These are phyloP conservation scores for Regulus satrapa DNA, from an alignment of 2,113 vertebrate genomes.

Conservation along the genomic window DNA sequence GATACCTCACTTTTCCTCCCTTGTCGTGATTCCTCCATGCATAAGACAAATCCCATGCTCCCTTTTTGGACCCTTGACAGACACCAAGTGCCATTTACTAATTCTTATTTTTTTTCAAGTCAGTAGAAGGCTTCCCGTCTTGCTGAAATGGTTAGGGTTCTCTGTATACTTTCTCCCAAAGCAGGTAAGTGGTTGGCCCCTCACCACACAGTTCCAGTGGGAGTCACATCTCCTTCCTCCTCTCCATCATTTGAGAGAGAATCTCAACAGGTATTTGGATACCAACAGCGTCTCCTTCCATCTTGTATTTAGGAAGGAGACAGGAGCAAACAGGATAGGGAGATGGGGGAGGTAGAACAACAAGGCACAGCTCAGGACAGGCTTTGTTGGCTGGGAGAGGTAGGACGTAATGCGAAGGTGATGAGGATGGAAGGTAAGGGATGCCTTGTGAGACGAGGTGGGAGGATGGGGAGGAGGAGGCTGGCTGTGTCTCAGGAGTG, in stretches of 20 bases:
- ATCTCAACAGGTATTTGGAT: neutral
- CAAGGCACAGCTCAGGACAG: neutral
- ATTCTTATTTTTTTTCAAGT: neutral
- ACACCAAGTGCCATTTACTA: neutral
- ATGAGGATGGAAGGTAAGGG: neutral
- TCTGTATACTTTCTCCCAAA: neutral
- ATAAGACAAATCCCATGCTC: neutral
- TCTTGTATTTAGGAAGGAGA: neutral
- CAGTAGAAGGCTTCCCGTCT: neutral
- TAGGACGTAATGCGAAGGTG: accelerated
- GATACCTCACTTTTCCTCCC: neutral
- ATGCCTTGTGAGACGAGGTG: neutral
- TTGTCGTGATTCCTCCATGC: neutral
- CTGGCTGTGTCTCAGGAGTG: neutral
- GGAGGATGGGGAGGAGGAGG: neutral
- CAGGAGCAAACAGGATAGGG: neutral
- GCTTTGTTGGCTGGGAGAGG: neutral
- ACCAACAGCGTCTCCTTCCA: neutral
- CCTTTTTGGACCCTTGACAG: neutral
- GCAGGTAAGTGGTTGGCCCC: neutral
- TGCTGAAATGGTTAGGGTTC: neutral
- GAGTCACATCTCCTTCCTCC: neutral
- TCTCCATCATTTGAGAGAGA: neutral
- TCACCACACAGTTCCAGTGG: neutral
- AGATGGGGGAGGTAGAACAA: neutral